Percentiles rank a stretch among this genome's conserved stretches.
Conservation (phyloP, 2,113 vertebrate species). For the Thryonomys swinderianus region DNA sequence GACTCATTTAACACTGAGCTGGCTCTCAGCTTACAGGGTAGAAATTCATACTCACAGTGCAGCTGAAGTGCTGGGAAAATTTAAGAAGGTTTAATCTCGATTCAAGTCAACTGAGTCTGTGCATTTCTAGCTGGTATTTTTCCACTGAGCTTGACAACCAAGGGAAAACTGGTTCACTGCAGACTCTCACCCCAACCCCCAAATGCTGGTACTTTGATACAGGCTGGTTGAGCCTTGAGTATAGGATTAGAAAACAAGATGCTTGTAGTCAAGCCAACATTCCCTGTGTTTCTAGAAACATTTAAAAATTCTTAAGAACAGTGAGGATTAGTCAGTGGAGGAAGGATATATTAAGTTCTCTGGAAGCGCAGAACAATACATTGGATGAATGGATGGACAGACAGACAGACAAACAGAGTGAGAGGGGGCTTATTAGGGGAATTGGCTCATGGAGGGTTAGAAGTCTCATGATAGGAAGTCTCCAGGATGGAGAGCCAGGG, state of each 20-base stretch:
- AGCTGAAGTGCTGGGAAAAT: neutral
- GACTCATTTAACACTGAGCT: slow-evolving; percentile 7
- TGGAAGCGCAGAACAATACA: neutral
- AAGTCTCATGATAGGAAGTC: neutral
- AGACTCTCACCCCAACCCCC: neutral
- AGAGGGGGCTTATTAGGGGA: neutral
- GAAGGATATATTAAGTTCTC: neutral
- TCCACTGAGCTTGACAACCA: neutral
- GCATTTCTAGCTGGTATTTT: neutral
- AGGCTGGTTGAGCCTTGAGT: neutral
- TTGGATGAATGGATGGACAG: neutral
- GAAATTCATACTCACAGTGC: neutral
- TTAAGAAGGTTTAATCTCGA: slow-evolving; percentile 36
- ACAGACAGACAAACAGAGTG: neutral
- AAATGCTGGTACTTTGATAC: neutral
- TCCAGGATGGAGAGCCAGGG: neutral
- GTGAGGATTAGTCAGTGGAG: neutral
- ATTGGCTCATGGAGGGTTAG: neutral
- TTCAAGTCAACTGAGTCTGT: slow-evolving; percentile 15
- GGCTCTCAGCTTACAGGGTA: neutral
- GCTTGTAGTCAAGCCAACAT: neutral
- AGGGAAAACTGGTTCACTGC: neutral
- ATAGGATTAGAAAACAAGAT: neutral
- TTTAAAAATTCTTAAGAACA: neutral
- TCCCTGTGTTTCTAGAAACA: neutral